Evolutionary conservation across 2,797 vertebrate genomes (phyloP).

Genomic region (Melopsittacus undulatus): DNA sequence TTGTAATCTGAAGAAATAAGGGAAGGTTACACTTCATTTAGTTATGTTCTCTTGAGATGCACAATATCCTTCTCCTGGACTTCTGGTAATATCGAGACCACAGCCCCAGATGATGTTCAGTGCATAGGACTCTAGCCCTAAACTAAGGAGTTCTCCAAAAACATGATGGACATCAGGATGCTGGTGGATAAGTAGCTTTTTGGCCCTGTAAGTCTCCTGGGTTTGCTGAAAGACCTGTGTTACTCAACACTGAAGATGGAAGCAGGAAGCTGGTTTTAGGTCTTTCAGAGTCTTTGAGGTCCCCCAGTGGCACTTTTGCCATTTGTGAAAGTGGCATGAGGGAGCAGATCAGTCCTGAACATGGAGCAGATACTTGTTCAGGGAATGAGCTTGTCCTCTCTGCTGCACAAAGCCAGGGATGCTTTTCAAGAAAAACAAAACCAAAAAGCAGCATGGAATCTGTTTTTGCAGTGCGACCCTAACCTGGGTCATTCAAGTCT

Average conservation of each 20-base stretch:
- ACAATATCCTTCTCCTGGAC: not conserved
- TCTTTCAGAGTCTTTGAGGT: not conserved
- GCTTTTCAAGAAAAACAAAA: not conserved
- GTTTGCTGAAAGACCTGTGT: not conserved
- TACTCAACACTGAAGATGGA: not conserved
- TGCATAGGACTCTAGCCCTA: not conserved
- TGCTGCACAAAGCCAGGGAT: not conserved
- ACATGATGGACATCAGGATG: fast-evolving
- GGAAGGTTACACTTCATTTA: not conserved
- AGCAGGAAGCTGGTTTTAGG: not conserved
- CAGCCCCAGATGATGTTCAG: not conserved
- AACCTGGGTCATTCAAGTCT: not conserved
- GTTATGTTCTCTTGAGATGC: not conserved
- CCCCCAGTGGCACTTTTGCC: not conserved
- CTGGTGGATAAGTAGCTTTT: not conserved
- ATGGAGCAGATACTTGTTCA: not conserved
- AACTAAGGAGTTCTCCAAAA: not conserved
- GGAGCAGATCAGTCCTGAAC: not conserved
- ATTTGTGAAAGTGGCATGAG: not conserved
- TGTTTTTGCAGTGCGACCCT: not conserved
- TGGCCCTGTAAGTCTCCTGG: not conserved
- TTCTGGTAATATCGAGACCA: not conserved
- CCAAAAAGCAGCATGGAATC: not conserved
- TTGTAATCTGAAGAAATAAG: not conserved
- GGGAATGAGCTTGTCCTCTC: not conserved